These are phyloP conservation scores for Psephotus haematonotus DNA, from an alignment of 2,113 vertebrate genomes.

Conservation along the genomic window DNA sequence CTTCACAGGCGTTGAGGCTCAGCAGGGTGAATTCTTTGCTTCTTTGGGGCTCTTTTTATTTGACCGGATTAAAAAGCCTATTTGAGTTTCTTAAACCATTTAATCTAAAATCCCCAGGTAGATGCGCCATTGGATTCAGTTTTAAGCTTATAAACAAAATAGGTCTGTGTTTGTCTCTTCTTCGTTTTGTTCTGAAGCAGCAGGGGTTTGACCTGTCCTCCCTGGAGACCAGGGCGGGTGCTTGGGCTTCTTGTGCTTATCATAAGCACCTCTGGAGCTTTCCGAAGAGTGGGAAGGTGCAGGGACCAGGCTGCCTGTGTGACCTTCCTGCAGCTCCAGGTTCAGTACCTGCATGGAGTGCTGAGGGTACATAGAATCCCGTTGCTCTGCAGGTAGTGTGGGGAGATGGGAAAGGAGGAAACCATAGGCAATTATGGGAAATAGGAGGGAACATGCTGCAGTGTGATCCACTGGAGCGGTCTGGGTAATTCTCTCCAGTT, in stretches of 20 bases:
- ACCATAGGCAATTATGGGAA: not conserved
- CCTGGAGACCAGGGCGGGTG: not conserved
- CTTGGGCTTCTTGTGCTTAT: not conserved
- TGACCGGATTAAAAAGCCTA: conserved; percentile 68
- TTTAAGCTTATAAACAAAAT: conserved; percentile 70
- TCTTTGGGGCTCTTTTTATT: conserved; percentile 62
- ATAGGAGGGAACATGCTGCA: not conserved
- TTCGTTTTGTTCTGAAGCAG: conserved; percentile 23
- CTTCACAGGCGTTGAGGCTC: not conserved
- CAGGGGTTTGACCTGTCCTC: not conserved
- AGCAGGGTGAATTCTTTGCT: conserved; percentile 58
- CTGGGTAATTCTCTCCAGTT: not conserved
- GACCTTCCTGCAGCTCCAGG: not conserved
- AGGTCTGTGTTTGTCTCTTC: conserved; percentile 52
- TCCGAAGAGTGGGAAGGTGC: not conserved
- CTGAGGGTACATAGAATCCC: not conserved
- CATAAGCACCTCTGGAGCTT: not conserved
- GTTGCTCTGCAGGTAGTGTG: not conserved
- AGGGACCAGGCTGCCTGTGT: not conserved
- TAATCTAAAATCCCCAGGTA: conserved; percentile 73
- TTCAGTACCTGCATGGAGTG: not conserved
- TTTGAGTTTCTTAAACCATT: conserved; percentile 75
- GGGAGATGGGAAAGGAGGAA: not conserved
- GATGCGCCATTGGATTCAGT: conserved; percentile 63
- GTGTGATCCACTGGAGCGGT: not conserved